Conservation (phyloP, 2,797 vertebrate species). For the Crocodylus rhombifer region DNA sequence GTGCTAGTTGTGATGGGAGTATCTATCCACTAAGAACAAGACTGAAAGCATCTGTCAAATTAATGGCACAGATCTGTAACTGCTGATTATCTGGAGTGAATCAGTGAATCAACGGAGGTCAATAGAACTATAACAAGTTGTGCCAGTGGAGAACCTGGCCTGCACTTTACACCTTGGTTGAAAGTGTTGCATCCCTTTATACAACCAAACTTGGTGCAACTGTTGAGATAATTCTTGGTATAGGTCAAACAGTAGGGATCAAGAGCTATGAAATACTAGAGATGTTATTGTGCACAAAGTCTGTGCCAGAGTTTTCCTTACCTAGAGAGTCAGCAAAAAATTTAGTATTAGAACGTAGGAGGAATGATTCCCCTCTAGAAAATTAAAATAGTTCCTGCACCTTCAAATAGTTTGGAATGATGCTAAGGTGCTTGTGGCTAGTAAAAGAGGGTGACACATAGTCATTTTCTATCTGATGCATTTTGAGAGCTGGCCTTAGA, state of each 20-base stretch:
- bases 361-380: not conserved
- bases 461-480: accelerated
- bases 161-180: not conserved
- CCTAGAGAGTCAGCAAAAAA: not conserved
- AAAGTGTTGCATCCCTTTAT: not conserved
- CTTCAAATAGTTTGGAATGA: not conserved
- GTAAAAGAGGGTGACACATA: not conserved
- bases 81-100: not conserved
- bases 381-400: not conserved
- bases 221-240: slow-evolving; percentile 15
- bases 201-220: not conserved
- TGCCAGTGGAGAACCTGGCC: not conserved
- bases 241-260: not conserved
- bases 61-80: not conserved
- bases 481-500: accelerated
- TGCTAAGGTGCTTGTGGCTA: accelerated
- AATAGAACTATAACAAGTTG: not conserved
- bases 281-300: not conserved
- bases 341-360: not conserved
- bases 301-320: not conserved
- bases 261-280: not conserved
- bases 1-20: not conserved
- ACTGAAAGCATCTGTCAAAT: slow-evolving; percentile 26
- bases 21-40: slow-evolving; percentile 16
- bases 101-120: not conserved